Percentiles rank a stretch among this genome's conserved stretches.
Conservation (phyloP, 2,888 invertebrate genomes). For the Orthonychiurus folsomi region DNA sequence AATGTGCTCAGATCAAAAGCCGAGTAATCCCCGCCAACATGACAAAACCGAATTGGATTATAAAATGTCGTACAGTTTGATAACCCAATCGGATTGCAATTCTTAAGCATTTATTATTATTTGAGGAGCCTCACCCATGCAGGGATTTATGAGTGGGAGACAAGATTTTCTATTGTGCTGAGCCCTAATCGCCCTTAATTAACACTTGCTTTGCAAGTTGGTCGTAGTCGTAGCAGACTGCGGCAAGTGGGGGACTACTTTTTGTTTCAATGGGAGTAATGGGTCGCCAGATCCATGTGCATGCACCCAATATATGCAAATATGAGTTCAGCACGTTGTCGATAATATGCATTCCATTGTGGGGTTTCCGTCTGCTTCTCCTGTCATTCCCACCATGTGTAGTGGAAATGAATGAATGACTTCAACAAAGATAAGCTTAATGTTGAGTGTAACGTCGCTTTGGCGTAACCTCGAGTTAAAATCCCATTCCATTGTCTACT, state of each 20-base stretch:
- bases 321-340: neutral
- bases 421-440: neutral
- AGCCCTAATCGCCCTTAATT: neutral
- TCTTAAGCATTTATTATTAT: too few species aligned
- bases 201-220: neutral
- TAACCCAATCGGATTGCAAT: too few species aligned
- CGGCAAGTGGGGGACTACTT: neutral
- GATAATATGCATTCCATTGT: neutral
- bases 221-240: neutral
- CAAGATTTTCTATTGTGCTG: neutral
- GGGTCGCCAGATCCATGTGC: neutral
- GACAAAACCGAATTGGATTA: too few species aligned
- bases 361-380: neutral
- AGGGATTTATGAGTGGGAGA: neutral
- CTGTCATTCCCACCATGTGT: neutral
- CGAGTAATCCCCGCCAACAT: too few species aligned
- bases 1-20: too few species aligned
- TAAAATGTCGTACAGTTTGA: too few species aligned
- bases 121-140: neutral
- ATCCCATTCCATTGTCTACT: neutral
- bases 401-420: neutral
- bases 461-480: neutral
- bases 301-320: neutral
- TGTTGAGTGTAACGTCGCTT: neutral
- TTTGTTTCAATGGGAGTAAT: neutral